Evolutionary conservation across 2,888 invertebrate genomes (phyloP).

Genomic region (Ormyrus pomaceus): DNA sequence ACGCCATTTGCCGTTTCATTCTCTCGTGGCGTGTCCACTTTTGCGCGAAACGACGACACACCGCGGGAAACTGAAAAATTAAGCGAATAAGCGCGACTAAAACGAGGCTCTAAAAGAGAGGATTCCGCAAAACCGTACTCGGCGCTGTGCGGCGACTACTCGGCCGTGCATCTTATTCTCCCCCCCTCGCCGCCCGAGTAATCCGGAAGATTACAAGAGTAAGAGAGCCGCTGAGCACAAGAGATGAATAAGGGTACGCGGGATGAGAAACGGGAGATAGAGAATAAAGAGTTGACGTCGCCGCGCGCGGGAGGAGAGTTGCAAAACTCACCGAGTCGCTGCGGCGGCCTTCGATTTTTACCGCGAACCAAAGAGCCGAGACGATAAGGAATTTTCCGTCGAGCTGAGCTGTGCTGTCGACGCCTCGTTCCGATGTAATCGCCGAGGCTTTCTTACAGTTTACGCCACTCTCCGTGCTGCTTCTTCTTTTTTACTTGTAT

Average conservation of each 20-base stretch:
- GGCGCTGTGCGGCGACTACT: background rate
- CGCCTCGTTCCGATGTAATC: constrained; percentile 2
- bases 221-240: background rate
- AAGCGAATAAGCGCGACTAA: background rate
- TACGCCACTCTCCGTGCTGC: no score
- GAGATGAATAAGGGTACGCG: background rate
- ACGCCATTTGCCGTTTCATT: background rate
- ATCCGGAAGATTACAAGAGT: constrained; percentile 10
- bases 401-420: background rate
- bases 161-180: background rate
- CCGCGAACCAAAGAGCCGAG: constrained; percentile 16
- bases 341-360: constrained; percentile 17
- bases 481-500: no score
- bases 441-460: background rate
- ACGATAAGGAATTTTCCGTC: constrained; percentile 25
- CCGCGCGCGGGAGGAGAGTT: background rate
- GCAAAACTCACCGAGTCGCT: constrained; percentile 3
- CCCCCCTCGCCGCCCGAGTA: background rate
- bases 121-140: background rate
- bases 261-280: background rate
- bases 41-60: background rate
- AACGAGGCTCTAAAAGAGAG: background rate
- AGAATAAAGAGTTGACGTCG: background rate
- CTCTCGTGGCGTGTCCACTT: background rate
- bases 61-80: background rate